Conservation (phyloP, 2,888 invertebrate species). For the Nemapogon koenigi region DNA sequence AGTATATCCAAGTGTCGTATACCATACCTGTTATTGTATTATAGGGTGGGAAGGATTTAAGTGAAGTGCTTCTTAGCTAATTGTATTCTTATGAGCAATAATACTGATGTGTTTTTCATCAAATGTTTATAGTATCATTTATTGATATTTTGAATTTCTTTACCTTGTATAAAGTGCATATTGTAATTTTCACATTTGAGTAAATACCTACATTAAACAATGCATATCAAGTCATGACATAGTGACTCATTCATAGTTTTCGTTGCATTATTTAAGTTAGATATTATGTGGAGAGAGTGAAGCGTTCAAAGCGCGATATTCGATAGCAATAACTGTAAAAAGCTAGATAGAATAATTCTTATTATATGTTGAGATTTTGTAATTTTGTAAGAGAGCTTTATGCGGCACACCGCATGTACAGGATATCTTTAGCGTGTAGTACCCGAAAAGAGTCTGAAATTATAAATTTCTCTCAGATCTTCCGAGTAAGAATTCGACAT, state of each 20-base stretch:
- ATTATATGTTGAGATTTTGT: constrained; percentile 50
- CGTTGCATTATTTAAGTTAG: background rate
- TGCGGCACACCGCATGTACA: constrained; percentile 49
- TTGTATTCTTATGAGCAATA: no score
- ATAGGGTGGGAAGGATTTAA: no score
- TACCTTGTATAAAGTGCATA: no score
- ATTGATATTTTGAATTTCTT: no score
- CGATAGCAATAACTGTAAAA: constrained; percentile 63
- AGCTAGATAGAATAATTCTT: constrained; percentile 61
- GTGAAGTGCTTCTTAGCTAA: no score
- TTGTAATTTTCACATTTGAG: background rate
- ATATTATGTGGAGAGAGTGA: constrained; percentile 21
- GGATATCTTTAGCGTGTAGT: constrained; percentile 32
- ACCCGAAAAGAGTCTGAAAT: constrained; percentile 38
- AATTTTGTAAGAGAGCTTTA: constrained; percentile 63
- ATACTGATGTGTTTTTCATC: no score
- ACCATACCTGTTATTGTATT: no score
- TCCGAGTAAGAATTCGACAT: constrained; percentile 34
- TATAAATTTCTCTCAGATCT: constrained; percentile 52
- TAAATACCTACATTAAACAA: background rate
- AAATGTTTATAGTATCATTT: no score
- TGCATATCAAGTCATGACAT: constrained; percentile 2
- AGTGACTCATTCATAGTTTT: background rate
- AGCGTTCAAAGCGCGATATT: constrained; percentile 57
- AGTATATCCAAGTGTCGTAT: no score